These are phyloP conservation scores for Syncerus caffer DNA, from an alignment of 2,797 vertebrate genomes.

Conservation along the genomic window DNA sequence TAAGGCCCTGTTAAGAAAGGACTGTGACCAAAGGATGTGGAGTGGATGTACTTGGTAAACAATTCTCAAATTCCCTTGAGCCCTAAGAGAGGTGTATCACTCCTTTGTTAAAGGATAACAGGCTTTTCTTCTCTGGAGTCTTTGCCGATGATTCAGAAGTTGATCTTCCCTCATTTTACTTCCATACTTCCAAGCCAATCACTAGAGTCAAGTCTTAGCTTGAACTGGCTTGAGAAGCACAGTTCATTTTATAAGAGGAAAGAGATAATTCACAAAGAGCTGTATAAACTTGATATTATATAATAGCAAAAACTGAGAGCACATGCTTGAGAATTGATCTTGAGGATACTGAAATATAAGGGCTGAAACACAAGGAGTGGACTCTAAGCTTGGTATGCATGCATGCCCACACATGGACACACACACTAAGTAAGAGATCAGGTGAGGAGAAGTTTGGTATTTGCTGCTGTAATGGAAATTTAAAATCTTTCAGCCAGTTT, in stretches of 20 bases:
- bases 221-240: background rate
- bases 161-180: background rate
- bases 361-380: background rate
- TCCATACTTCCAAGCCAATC: background rate
- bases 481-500: background rate
- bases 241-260: background rate
- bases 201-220: background rate
- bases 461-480: background rate
- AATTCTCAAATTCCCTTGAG: background rate
- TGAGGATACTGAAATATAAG: background rate
- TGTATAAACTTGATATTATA: background rate
- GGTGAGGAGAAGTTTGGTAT: background rate
- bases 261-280: background rate
- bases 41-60: background rate
- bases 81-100: background rate
- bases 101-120: background rate
- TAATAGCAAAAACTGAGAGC: background rate
- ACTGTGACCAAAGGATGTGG: background rate
- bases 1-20: background rate
- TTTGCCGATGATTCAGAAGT: background rate
- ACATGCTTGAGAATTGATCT: background rate
- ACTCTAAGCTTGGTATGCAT: background rate
- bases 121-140: background rate
- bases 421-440: background rate
- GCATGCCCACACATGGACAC: background rate